Evolutionary conservation across 2,797 vertebrate species (phyloP).

Genomic region (Pseudochirops corinnae): DNA sequence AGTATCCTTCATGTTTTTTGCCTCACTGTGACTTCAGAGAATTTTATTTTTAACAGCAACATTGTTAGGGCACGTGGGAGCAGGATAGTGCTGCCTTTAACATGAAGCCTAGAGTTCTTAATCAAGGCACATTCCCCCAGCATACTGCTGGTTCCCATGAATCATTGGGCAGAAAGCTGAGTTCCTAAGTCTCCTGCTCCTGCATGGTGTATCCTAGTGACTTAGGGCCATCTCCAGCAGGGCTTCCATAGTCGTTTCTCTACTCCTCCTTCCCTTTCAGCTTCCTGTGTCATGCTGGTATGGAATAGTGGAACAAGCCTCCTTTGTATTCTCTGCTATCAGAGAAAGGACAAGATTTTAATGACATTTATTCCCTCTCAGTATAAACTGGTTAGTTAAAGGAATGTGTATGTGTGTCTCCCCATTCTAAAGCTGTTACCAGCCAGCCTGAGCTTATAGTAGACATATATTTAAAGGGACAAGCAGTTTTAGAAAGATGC

Average conservation of each 20-base stretch:
- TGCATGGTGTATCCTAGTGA: conserved; percentile 39
- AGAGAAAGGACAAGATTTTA: conserved; percentile 54
- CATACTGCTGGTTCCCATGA: conserved; percentile 48
- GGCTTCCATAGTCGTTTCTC: conserved; percentile 4
- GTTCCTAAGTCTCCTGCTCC: neutral
- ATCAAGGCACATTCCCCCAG: neutral
- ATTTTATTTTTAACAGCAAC: conserved; percentile 26
- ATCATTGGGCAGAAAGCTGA: conserved; percentile 32
- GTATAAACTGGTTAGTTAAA: conserved; percentile 40
- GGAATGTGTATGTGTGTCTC: neutral
- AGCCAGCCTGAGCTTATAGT: neutral
- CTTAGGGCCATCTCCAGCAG: conserved; percentile 6
- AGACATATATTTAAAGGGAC: neutral
- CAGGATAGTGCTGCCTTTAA: conserved; percentile 46
- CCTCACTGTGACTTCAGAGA: neutral
- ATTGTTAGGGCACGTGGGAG: conserved; percentile 31
- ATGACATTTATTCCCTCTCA: neutral
- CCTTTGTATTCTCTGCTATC: conserved; percentile 5
- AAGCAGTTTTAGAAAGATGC: neutral
- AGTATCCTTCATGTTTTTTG: conserved; percentile 93
- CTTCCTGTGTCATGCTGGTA: conserved; percentile 50
- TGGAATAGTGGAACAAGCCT: neutral
- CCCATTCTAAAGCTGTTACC: neutral
- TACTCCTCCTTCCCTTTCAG: neutral
- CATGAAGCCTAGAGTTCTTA: conserved; percentile 25